Conservation (phyloP, 2,113 vertebrate species). For the Leucopternis melanops region DNA sequence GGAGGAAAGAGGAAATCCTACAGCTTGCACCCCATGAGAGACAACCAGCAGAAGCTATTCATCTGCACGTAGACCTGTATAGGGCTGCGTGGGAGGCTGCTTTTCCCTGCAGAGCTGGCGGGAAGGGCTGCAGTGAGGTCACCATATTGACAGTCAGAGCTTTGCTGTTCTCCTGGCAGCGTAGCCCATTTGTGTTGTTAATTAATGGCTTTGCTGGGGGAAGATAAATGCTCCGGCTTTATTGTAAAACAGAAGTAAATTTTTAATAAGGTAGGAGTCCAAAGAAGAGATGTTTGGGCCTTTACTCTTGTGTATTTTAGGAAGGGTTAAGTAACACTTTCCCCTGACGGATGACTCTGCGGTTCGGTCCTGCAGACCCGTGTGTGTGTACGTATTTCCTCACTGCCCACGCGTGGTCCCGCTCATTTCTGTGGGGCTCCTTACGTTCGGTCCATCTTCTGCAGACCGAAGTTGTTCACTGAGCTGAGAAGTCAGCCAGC, state of each 20-base stretch:
- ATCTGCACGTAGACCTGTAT: neutral
- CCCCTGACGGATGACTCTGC: no score
- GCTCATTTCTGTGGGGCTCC: neutral
- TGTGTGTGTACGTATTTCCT: neutral
- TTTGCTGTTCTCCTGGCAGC: neutral
- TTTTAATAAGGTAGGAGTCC: slow-evolving; percentile 32
- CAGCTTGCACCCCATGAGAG: neutral
- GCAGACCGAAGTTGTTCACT: neutral
- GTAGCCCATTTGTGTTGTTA: neutral
- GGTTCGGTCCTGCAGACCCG: neutral
- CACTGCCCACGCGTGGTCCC: neutral
- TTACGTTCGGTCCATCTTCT: neutral
- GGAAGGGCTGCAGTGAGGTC: neutral
- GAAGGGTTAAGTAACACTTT: neutral
- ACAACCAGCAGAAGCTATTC: neutral
- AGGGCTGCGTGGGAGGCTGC: neutral
- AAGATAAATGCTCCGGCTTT: slow-evolving; percentile 30
- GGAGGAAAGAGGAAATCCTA: neutral
- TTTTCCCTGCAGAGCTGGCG: neutral
- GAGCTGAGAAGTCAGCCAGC: neutral
- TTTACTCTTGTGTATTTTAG: neutral
- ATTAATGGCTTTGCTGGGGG: slow-evolving; percentile 29
- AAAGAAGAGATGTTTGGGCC: neutral
- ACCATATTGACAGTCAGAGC: neutral
- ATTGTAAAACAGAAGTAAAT: slow-evolving; percentile 39